phyloP scores from a whole-genome alignment of 2,888 invertebrate species.

The Drosophila phalerata region DNA sequence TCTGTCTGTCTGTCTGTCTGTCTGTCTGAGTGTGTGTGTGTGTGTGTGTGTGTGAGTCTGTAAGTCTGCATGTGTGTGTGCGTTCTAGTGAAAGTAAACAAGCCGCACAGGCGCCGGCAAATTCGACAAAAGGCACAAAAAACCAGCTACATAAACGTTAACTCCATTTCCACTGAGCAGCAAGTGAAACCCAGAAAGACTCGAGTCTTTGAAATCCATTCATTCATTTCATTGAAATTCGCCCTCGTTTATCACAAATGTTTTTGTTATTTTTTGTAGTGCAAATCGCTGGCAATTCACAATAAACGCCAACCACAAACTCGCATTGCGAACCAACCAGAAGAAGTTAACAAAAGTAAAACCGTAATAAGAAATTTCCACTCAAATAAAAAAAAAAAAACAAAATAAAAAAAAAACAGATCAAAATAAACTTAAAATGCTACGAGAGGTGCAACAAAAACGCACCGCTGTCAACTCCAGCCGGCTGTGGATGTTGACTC shows the following conservation, averaged over 20 bases:
- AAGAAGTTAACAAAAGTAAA: slow-evolving; percentile 9
- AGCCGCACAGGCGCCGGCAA: slow-evolving; percentile 67
- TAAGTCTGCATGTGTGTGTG: slow-evolving; percentile 24
- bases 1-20: neutral
- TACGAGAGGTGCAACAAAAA: slow-evolving; percentile 51
- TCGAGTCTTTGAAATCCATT: slow-evolving; percentile 39
- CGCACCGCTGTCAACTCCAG: slow-evolving; percentile 30
- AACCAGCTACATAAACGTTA: slow-evolving; percentile 9
- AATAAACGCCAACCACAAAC: slow-evolving; percentile 39
- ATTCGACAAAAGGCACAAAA: slow-evolving; percentile 28
- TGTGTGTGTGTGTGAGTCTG: slow-evolving; percentile 7
- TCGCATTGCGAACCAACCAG: slow-evolving; percentile 21
- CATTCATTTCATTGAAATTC: slow-evolving; percentile 30
- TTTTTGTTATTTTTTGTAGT: slow-evolving; percentile 46
- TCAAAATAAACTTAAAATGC: slow-evolving; percentile 36
- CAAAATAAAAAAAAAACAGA: neutral
- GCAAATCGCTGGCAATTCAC: slow-evolving; percentile 41
- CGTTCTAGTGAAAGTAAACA: slow-evolving; percentile 67
- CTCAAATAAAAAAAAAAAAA: neutral
- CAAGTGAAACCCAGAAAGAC: slow-evolving; percentile 20
- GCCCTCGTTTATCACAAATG: slow-evolving; percentile 26
- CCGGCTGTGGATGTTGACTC: slow-evolving; percentile 62
- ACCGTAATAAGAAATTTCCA: slow-evolving; percentile 16
- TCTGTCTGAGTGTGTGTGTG: neutral
- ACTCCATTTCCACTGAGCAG: slow-evolving; percentile 4